Conservation (phyloP, 2,113 vertebrate species). For the Hemicordylus capensis region DNA sequence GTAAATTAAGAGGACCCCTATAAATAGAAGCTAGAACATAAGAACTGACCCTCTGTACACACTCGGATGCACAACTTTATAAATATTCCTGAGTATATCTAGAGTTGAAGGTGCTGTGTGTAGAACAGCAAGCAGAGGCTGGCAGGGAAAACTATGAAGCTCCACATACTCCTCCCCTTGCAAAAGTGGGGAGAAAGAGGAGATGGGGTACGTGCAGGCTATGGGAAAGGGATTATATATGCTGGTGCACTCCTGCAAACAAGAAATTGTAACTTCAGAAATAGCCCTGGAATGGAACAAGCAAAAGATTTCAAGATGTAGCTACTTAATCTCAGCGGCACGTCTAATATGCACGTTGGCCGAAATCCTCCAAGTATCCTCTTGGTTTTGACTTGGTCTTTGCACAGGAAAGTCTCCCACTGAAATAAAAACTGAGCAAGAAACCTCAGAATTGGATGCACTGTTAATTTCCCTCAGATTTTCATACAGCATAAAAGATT, state of each 20-base stretch:
- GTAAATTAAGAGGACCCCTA: no score
- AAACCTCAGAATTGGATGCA: slow-evolving; percentile 16
- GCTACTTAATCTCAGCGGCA: neutral
- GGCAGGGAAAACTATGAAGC: neutral
- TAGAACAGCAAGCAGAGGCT: neutral
- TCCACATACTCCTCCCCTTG: neutral
- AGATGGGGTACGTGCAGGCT: neutral
- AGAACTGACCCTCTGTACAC: neutral
- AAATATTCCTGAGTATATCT: neutral
- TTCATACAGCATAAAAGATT: slow-evolving; percentile 24
- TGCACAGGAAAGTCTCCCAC: slow-evolving; percentile 4
- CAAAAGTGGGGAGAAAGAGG: neutral
- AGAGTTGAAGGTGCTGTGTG: neutral
- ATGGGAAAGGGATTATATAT: neutral
- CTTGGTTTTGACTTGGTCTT: slow-evolving; percentile 3
- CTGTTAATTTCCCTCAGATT: slow-evolving; percentile 27
- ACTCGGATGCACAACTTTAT: neutral
- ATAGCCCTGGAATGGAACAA: neutral
- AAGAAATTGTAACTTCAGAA: neutral
- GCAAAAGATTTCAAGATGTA: neutral
- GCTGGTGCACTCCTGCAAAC: neutral
- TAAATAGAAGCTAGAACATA: no score
- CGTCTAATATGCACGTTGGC: neutral
- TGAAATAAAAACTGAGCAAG: slow-evolving; percentile 30
- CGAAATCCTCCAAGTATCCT: neutral